Conservation (phyloP, 2,113 vertebrate species). For the Paramisgurnus dabryanus region DNA sequence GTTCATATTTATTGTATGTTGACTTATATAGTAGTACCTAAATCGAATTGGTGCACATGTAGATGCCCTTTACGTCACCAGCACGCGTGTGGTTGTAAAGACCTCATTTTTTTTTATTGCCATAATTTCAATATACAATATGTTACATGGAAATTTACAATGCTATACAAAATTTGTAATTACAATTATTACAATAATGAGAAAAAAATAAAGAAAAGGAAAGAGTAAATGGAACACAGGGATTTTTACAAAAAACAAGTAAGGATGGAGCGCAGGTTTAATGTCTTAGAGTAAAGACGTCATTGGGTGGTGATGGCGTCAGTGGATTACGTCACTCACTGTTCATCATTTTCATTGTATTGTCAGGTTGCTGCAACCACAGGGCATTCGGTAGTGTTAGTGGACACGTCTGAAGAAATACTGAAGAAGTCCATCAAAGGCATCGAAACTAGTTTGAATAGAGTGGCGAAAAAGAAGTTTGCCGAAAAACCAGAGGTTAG, state of each 20-base stretch:
- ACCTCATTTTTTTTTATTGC: neutral
- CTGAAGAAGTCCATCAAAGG: constrained; percentile 84
- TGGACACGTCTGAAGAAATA: constrained; percentile 91
- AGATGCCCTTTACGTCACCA: neutral
- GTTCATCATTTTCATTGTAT: neutral
- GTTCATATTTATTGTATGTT: neutral
- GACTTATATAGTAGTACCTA: neutral
- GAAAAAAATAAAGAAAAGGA: no score
- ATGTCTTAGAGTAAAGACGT: no score
- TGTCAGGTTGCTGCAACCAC: constrained; percentile 86
- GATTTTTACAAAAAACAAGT: no score
- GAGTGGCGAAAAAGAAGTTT: constrained; percentile 94
- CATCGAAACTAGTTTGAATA: constrained; percentile 88
- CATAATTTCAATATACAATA: no score
- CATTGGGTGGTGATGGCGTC: neutral
- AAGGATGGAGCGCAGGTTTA: no score
- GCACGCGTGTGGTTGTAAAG: neutral
- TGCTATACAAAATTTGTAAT: no score
- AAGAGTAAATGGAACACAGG: no score
- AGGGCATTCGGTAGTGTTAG: constrained; percentile 91
- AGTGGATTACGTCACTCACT: neutral
- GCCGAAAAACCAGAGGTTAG: constrained; percentile 89
- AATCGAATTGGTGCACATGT: no score
- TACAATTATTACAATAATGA: no score
- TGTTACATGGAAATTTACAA: no score